Evolutionary conservation across 1,140 invertebrate genomes (phyloP).

Genomic region (Halictus rubicundus): DNA sequence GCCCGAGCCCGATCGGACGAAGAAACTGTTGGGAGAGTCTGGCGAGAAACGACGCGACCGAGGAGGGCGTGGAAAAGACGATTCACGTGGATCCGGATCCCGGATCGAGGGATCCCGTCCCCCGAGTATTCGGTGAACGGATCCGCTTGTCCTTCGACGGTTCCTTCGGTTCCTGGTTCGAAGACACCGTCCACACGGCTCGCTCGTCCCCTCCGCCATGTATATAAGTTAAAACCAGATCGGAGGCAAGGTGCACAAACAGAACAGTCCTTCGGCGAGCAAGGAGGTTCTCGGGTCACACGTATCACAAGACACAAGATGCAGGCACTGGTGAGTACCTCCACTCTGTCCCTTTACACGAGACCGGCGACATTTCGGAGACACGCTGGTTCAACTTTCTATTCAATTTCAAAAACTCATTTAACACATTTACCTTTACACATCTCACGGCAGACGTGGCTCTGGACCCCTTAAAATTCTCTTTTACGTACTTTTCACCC

Average conservation of each 20-base stretch:
- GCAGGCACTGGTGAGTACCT: conserved; percentile 59
- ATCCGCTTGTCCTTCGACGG: conserved; percentile 66
- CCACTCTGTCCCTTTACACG: too few species aligned
- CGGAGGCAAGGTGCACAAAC: conserved; percentile 60
- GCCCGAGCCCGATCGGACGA: neutral
- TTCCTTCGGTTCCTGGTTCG: conserved; percentile 67
- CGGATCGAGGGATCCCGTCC: conserved; percentile 53
- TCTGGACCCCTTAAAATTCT: too few species aligned
- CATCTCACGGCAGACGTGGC: too few species aligned
- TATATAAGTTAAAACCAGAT: conserved; percentile 72
- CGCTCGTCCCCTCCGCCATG: conserved; percentile 26
- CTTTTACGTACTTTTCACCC: too few species aligned
- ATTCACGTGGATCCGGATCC: conserved; percentile 46
- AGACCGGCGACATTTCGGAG: too few species aligned
- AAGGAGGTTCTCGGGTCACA: conserved; percentile 61
- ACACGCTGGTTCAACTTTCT: too few species aligned
- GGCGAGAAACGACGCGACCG: too few species aligned
- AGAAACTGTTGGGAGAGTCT: neutral
- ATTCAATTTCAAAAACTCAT: too few species aligned
- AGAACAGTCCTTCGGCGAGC: conserved; percentile 65
- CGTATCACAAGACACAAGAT: conserved; percentile 38
- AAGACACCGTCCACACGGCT: conserved; percentile 44
- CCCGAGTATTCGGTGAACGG: conserved; percentile 57
- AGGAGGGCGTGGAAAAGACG: conserved; percentile 40
- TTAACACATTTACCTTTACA: too few species aligned